Conservation (phyloP, 2,797 vertebrate genomes). For the Artibeus jamaicensis region DNA sequence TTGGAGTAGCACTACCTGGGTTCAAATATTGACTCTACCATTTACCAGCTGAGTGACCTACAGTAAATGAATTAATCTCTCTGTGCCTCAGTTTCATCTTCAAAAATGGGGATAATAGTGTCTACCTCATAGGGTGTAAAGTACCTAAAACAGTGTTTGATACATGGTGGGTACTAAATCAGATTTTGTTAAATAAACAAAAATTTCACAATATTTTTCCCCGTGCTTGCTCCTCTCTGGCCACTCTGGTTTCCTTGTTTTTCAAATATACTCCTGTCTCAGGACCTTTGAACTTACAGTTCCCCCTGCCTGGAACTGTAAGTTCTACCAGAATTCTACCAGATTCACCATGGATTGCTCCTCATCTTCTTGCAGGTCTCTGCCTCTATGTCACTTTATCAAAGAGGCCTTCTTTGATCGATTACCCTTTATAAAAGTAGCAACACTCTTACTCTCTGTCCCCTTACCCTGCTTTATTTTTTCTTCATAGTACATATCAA, state of each 20-base stretch:
- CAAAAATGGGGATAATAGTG: background rate
- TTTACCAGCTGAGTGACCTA: background rate
- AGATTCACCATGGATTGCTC: background rate
- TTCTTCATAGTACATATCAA: slow-evolving; percentile 10
- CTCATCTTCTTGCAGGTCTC: background rate
- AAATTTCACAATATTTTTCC: background rate
- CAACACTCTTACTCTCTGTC: background rate
- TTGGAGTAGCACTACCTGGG: background rate
- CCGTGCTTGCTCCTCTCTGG: background rate
- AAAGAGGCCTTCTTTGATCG: background rate
- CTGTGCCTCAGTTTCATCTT: background rate
- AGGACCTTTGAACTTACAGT: background rate
- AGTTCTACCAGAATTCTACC: too few species aligned
- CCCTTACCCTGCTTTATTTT: background rate
- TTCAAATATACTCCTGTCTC: background rate
- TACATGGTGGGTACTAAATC: background rate
- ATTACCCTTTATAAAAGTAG: background rate
- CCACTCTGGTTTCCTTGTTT: background rate
- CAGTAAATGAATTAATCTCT: slow-evolving; percentile 3
- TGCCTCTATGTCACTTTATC: background rate
- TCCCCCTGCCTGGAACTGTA: background rate
- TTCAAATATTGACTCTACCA: background rate
- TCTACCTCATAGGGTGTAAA: background rate
- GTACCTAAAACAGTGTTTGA: background rate
- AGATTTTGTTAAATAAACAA: slow-evolving; percentile 36